Evolutionary conservation across 2,888 invertebrate genomes (phyloP), one percentile per base, ranked within the genome.

Genomic region (Melinaea menophilus): DNA sequence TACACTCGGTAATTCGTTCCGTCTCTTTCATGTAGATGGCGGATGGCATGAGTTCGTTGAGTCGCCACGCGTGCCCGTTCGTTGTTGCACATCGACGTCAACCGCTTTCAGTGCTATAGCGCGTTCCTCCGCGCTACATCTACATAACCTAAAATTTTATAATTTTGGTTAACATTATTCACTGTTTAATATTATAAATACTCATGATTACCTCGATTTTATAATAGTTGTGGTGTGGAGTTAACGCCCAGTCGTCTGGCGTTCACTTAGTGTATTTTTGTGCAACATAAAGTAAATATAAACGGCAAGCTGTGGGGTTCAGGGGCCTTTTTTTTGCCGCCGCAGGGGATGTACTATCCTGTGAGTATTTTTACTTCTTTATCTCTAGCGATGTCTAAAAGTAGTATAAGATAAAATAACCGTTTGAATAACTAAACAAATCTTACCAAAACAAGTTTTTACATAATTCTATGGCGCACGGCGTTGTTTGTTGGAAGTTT

Each of bases 241-340:
- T 81, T 81, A 76, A 81, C 88, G 88, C 88, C 88, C 85, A 75
- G 72, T 68, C 71, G 72, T 74, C 75, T 84, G 90, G 90, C 85
- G 86, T 83, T 73, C 85, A 89, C 89, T 85, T 81, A 85, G 90
- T 90, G 90, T 85, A 85, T 91, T 91, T 91, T 91, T 92, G 92
- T 92, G 92, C 87, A 85, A 79, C 84, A 85, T 81, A 88, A 89
- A 92, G 91, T 89, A 90, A 87, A 92, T 91, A 93, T 92, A 94
- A 94, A 95, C 94, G 94, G 94, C 97, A 97, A 97, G 94, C 97
- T 97, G 97, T 97, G 97, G 97, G 96, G 97, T 93, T 95, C 96
- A 92, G 96, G 96, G 93, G 96, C 96, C 92, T 97, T 95, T 93
- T 96, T 97, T 93, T 95, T 97, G 94, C 96, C 96, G 94, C 96